Conservation (phyloP, 2,113 vertebrate species). For the Carlito syrichta region DNA sequence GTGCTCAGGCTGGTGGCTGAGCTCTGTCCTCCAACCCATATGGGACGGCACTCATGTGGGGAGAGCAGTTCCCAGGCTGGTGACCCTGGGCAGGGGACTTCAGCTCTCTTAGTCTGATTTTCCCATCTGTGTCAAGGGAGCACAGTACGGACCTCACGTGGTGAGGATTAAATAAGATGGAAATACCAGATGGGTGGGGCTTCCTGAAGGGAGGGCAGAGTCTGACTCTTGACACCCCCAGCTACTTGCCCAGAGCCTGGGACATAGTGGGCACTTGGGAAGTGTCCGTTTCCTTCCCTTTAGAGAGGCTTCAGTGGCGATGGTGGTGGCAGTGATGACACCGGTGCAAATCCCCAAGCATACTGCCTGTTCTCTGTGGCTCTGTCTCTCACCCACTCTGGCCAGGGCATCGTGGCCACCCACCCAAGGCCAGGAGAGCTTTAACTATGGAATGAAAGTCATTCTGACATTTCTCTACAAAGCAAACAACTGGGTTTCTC, state of each 20-base stretch:
- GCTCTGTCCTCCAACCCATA: fast-evolving
- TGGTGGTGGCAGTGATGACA: fast-evolving
- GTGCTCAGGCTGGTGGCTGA: neutral
- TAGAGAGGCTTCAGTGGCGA: neutral
- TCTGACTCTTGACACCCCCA: neutral
- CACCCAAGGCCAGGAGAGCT: neutral
- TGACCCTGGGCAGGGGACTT: neutral
- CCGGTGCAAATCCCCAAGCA: no score
- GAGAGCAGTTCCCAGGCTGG: neutral
- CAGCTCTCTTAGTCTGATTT: neutral
- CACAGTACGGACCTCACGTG: neutral
- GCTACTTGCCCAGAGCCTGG: neutral
- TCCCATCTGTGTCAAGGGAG: neutral
- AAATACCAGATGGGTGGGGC: neutral
- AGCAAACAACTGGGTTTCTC: neutral
- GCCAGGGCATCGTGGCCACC: no score
- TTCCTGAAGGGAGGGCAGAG: neutral
- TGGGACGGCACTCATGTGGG: fast-evolving
- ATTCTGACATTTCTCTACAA: neutral
- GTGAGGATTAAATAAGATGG: neutral
- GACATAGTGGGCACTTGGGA: neutral
- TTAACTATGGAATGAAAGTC: neutral
- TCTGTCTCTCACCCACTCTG: neutral
- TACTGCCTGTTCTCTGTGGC: neutral
- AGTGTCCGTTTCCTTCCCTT: neutral